Base-by-base conservation (phyloP, 2,797 vertebrate genomes). In the Mionectes olivaceus region DNA sequence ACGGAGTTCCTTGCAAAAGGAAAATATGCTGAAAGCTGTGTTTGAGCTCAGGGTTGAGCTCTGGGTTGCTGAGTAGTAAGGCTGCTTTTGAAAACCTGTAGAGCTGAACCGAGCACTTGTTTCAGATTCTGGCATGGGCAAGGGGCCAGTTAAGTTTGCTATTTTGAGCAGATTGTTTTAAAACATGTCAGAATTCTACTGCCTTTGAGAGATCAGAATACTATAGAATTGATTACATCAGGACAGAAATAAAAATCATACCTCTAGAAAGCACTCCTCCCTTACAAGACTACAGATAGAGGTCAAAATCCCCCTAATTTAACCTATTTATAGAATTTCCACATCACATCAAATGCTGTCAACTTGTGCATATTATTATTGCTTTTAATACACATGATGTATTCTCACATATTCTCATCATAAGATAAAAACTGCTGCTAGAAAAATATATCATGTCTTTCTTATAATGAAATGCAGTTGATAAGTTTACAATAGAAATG, bases 401-500 rank as follows among this genome's bases (percentile, higher is more conserved):
- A 67, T 89, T 91, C 90, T 47, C 83, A 90, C 67, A 89, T 22
- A 82, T 73, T 73, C 88, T 73, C 88, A 67, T 60, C 67, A 25
- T 25, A 82, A 90, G 95, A 95, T 95, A 96, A 96, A 96, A 94
- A 73, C 35, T 88, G 32, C 61, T 78, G 53, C 86, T 68, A 67
- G 65, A 69, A 79, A 78, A 91, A 89, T 93, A 60, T 60, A 89
- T 91, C 89, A 80, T 73, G 64, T 63, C 87, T 87, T 81, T 63
- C 94, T 79, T 43, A 68, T 79, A 93, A 85, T 87, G 95, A 96
- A 97, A 96, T 83, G 91, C 82, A 92, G 95, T 89, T 88, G 87
- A 94, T 95, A 96, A 96, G 86, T 95, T 95, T 95, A 89, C 83
- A 88, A 86, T 73, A 90, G 85, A 96, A 97, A 97, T 84, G 95